Evolutionary conservation across 2,113 vertebrate species (phyloP).

Genomic region (Paraplagusia blochii): DNA sequence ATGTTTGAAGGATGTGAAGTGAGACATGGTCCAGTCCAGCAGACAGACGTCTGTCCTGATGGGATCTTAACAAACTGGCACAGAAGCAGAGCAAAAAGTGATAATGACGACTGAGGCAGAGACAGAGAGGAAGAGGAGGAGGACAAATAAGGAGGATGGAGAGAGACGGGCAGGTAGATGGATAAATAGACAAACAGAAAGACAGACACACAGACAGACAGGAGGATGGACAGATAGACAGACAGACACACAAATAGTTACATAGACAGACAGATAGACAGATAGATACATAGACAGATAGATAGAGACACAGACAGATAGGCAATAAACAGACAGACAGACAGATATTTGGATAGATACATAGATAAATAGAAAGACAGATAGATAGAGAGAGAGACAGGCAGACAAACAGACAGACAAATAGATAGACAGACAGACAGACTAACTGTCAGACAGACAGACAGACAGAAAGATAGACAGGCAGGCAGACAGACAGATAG

Average conservation of each 20-base stretch:
- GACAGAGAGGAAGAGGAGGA: conserved; percentile 40
- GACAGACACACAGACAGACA: too few relatives aligned
- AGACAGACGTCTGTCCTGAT: conserved; percentile 47
- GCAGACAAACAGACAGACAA: conserved; percentile 20
- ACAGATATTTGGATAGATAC: too few relatives aligned
- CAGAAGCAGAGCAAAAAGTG: conserved; percentile 28
- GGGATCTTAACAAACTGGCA: conserved; percentile 33
- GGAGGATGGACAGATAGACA: too few relatives aligned
- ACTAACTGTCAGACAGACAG: too few relatives aligned
- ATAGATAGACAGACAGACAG: too few relatives aligned
- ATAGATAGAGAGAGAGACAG: conserved; percentile 28
- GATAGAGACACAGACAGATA: conserved; percentile 21
- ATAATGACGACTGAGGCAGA: conserved; percentile 43
- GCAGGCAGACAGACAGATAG: too few relatives aligned
- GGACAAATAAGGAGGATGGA: conserved; percentile 15
- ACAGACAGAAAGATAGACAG: too few relatives aligned
- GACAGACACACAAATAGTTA: too few relatives aligned
- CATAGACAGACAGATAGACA: too few relatives aligned
- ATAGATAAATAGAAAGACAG: conserved; percentile 1
- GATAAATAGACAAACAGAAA: conserved; percentile 25
- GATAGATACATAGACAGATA: too few relatives aligned
- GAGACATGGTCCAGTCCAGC: conserved; percentile 19
- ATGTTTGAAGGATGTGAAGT: conserved; percentile 13
- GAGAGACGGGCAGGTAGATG: conserved; percentile 2
- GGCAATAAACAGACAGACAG: not conserved